Evolutionary conservation across 1,140 invertebrate species (phyloP).

Genomic region (Drosophila nannoptera): DNA sequence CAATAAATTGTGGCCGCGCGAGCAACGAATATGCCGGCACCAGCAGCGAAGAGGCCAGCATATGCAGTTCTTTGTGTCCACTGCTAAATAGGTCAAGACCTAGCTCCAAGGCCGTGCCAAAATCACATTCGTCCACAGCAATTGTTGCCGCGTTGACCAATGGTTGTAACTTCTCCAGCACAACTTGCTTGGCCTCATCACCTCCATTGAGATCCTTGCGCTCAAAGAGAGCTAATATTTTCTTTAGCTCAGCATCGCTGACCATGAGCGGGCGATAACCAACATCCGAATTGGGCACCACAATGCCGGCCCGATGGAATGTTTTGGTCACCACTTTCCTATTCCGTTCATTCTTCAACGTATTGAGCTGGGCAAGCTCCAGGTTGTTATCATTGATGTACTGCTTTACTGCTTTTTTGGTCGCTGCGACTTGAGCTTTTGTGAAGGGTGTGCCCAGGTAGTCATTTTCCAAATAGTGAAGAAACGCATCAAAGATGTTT

Average conservation of each 20-base stretch:
- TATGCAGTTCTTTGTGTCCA: slow-evolving; percentile 85
- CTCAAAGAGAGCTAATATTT: slow-evolving; percentile 85
- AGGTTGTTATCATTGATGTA: slow-evolving; percentile 84
- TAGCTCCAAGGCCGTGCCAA: slow-evolving; percentile 92
- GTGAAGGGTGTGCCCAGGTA: slow-evolving; percentile 85
- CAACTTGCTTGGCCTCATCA: slow-evolving; percentile 81
- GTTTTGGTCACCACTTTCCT: slow-evolving; percentile 87
- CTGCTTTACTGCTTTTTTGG: slow-evolving; percentile 83
- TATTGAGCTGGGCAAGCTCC: slow-evolving; percentile 48
- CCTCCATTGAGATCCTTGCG: slow-evolving; percentile 81
- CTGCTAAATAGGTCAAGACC: slow-evolving; percentile 91
- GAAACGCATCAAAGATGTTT: slow-evolving; percentile 92
- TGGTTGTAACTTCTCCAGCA: slow-evolving; percentile 85
- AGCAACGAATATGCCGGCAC: slow-evolving; percentile 89
- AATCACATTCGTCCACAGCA: slow-evolving; percentile 95
- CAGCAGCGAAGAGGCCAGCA: slow-evolving; percentile 83
- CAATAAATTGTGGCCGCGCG: slow-evolving; percentile 85
- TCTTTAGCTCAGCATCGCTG: slow-evolving; percentile 87
- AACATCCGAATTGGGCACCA: slow-evolving; percentile 90
- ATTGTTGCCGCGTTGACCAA: slow-evolving; percentile 83
- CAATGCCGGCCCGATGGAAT: slow-evolving; percentile 92
- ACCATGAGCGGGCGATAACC: slow-evolving; percentile 89
- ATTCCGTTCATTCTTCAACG: slow-evolving; percentile 81
- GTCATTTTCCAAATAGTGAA: slow-evolving; percentile 83
- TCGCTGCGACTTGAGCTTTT: slow-evolving; percentile 81